These are phyloP conservation scores for Teinopalpus imperialis DNA, from an alignment of 2,888 invertebrate genomes.

Conservation along the genomic window DNA sequence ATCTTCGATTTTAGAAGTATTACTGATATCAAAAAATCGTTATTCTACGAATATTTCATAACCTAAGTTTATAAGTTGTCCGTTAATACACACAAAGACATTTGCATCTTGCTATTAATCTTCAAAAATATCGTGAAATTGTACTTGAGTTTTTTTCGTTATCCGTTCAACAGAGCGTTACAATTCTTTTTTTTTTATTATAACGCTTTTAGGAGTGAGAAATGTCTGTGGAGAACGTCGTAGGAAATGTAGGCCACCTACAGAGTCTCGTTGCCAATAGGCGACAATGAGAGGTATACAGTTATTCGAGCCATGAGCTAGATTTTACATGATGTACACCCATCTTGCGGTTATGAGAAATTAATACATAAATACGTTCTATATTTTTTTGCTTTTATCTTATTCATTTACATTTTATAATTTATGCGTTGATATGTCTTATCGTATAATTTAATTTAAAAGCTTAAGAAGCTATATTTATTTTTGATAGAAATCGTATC, in stretches of 20 bases:
- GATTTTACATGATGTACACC: conserved; percentile 1
- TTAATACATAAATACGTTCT: conserved; percentile 7
- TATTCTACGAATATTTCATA: too few species aligned
- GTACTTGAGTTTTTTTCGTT: not conserved
- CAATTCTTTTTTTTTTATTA: conserved; percentile 8
- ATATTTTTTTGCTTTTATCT: not conserved
- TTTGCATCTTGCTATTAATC: too few species aligned
- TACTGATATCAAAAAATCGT: too few species aligned
- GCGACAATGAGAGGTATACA: conserved; percentile 20
- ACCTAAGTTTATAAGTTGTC: too few species aligned
- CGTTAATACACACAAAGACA: too few species aligned
- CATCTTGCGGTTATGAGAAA: conserved; percentile 18
- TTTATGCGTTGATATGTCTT: not conserved
- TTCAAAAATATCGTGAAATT: too few species aligned
- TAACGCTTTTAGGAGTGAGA: conserved; percentile 19
- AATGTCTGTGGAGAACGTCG: conserved; percentile 17
- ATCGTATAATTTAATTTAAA: not conserved
- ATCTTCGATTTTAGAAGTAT: too few species aligned
- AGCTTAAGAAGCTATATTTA: too few species aligned
- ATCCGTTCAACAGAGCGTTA: not conserved
- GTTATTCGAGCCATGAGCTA: conserved; percentile 15
- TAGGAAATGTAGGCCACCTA: conserved; percentile 24
- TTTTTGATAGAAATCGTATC: too few species aligned
- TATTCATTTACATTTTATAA: conserved; percentile 3
- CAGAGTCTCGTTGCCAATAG: conserved; percentile 21